These are phyloP conservation scores for Ephydatia muelleri DNA, from an alignment of 37 sponge, comb jelly and placozoan species.

Conservation along the genomic window DNA sequence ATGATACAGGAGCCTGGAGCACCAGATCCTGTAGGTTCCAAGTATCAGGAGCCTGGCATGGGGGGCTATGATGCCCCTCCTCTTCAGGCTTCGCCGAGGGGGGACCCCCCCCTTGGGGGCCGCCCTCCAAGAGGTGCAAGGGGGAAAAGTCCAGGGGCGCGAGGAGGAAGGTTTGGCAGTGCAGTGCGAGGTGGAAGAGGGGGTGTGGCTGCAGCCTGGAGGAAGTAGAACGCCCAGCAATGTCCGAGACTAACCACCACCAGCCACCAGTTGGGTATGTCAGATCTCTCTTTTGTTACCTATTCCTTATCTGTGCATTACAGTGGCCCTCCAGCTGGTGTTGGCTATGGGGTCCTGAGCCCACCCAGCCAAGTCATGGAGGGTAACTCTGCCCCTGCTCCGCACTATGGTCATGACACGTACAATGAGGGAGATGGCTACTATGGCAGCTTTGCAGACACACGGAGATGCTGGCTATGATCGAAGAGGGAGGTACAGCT, in stretches of 20 bases:
- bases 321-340: neutral
- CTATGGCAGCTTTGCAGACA: neutral
- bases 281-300: neutral
- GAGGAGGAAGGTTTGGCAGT: too few species aligned
- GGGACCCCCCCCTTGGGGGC: neutral
- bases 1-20: conserved; percentile 39
- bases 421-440: neutral
- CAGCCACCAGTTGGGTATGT: neutral
- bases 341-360: neutral
- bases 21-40: conserved; percentile 39
- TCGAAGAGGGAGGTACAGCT: neutral
- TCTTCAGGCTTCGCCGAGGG: neutral
- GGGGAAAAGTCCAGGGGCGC: neutral
- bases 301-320: neutral
- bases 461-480: neutral
- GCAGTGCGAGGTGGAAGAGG: too few species aligned
- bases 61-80: neutral
- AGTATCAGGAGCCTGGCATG: conserved; percentile 32
- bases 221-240: neutral
- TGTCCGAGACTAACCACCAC: neutral
- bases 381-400: neutral
- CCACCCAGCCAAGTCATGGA: neutral
- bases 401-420: neutral
- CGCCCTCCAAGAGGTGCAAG: neutral
- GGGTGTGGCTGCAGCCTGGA: conserved; percentile 14